Percentiles rank a stretch among this genome's conserved stretches.
These are phyloP conservation scores for Lepus oiostolus DNA, from an alignment of 2,797 vertebrate species.

Conservation along the genomic window DNA sequence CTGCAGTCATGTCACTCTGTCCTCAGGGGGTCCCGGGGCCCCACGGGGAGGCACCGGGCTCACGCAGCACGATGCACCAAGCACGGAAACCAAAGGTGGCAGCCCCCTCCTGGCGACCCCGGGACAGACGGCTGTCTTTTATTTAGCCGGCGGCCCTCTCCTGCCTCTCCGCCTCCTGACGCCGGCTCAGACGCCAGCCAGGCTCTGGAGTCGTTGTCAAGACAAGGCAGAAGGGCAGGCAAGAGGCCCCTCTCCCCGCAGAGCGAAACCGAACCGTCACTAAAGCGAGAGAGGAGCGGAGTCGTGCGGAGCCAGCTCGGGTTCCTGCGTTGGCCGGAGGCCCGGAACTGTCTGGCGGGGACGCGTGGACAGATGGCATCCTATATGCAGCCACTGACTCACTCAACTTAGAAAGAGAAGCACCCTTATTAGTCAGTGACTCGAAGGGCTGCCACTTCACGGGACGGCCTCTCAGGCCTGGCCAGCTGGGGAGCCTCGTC, in stretches of 20 bases:
- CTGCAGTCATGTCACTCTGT: fast-evolving
- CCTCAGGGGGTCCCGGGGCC: not conserved
- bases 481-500: conserved; percentile 36
- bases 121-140: fast-evolving
- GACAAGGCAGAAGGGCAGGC: conserved; percentile 57
- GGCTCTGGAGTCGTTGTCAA: not conserved
- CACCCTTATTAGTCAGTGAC: conserved; percentile 76
- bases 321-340: conserved; percentile 81
- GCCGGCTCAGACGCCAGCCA: not conserved
- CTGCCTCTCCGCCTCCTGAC: not conserved
- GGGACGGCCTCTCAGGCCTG: not conserved
- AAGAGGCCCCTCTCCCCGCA: conserved; percentile 49
- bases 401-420: conserved; percentile 80
- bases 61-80: fast-evolving
- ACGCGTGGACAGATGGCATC: conserved; percentile 85
- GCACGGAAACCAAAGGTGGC: not conserved
- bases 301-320: conserved; percentile 39
- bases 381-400: conserved; percentile 85
- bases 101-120: no score
- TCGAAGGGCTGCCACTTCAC: conserved; percentile 74
- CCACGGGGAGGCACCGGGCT: not conserved
- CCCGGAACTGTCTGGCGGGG: conserved; percentile 83
- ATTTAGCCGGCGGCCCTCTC: fast-evolving
- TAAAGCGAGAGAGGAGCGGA: not conserved
- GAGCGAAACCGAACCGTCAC: not conserved